Evolutionary conservation across 2,113 vertebrate genomes (phyloP), one percentile per base, ranked within the genome.

Genomic region (Motacilla tschutschensis): DNA sequence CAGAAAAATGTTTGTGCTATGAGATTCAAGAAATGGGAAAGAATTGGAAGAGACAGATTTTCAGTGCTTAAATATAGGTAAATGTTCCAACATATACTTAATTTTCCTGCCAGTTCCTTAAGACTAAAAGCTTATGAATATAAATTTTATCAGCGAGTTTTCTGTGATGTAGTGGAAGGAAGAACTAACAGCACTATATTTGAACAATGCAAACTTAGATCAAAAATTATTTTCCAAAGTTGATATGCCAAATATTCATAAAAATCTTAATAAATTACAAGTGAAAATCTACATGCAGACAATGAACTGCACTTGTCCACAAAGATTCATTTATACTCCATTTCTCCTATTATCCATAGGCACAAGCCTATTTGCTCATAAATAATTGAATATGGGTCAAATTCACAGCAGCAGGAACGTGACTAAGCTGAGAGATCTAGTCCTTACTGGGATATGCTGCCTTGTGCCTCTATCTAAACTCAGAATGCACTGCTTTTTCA

Each of bases 361-460:
- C 14, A 65, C 9, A 17, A 79, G 44, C 9, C 35, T 74, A 19
- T 84, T 93, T 79, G 88, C n/a, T 54, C 22, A 59, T 43, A 92
- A 91, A 91, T 81, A 86, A 81, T 70, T 76, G 33, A 93, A 72
- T 55, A 25, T 83, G 71, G 12, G 36, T 74, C 36, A 88, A 83
- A 84, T 88, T 74, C 78, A 36, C 21, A 17, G 41, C 41, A 43
- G 41, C n/a, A 85, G 26, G 31, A 57, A 73, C 14, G 12, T 40
- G 54, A 69, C 54, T 43, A 16, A 17, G 35, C 31, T 78, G n/a
- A 53, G 14, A 77, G 53, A 85, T 83, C 66, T 48, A 47, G 63
- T 72, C 21, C 58, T 78, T 46, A 21, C 41, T 79, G 35, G 44
- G 16, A 72, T 54, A 31, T 24, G 36, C 26, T 85, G n/a, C 35